Percentiles rank a stretch among this genome's conserved stretches.
Conservation (phyloP, 2,113 vertebrate genomes). For the Sphyrna mokarran region DNA sequence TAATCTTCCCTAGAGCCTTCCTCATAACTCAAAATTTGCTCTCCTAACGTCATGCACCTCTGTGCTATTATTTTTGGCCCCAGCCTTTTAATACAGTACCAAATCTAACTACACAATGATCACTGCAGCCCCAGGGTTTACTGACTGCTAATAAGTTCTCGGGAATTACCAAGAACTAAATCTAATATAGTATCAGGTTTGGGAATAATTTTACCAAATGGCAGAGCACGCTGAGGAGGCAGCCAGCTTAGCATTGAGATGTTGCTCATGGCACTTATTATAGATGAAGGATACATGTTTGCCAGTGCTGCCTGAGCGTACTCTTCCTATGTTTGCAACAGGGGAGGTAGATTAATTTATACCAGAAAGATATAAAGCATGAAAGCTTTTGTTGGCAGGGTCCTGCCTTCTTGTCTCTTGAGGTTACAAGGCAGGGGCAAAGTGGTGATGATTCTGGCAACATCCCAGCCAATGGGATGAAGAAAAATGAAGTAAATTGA, state of each 20-base stretch:
- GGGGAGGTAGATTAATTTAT: constrained; percentile 26
- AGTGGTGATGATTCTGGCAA: constrained; percentile 36
- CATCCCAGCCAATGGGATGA: background rate
- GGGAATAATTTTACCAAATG: background rate
- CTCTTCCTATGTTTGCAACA: background rate
- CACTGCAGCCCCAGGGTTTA: background rate
- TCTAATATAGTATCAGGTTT: background rate
- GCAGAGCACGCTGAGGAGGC: background rate
- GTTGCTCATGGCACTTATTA: background rate
- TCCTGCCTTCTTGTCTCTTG: constrained; percentile 18
- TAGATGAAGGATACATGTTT: background rate
- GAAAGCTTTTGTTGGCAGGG: constrained; percentile 36
- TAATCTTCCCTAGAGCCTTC: constrained; percentile 19
- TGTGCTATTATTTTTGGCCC: constrained; percentile 30
- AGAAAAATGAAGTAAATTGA: constrained; percentile 32
- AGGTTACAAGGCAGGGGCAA: background rate
- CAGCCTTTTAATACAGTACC: background rate
- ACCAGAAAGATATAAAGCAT: constrained; percentile 32
- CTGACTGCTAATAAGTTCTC: background rate
- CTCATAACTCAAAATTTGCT: background rate
- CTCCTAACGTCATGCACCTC: constrained; percentile 13
- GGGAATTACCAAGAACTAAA: background rate
- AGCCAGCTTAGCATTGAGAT: background rate
- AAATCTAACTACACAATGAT: constrained; percentile 26
- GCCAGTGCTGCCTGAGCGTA: constrained; percentile 8